Evolutionary conservation across 2,113 vertebrate genomes (phyloP), one percentile per base, ranked within the genome.

Genomic region (Oreocharis arfaki): DNA sequence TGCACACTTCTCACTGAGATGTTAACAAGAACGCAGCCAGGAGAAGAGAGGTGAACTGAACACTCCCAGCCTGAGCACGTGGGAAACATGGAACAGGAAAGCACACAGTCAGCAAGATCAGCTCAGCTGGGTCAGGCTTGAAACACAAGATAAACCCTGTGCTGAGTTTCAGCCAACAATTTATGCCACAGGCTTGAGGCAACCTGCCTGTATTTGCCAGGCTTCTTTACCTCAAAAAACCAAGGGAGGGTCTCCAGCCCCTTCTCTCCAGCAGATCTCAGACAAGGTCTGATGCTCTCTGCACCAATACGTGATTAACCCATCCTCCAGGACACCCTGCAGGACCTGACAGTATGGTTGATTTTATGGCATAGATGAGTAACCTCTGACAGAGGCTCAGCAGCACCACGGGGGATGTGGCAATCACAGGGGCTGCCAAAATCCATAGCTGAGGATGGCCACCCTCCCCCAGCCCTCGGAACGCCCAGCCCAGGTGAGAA

Each of bases 261-360:
- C n/a, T 76, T 84, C 53, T 42, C 42, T 71, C 13, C 55, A 63
- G 39, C 60, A 84, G 56, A 46, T 28, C n/a, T 69, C 59, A 57
- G 63, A 26, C 33, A 56, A 55, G 10, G 60, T 21, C 60, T 47
- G 57, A 60, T 33, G 60, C 24, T 44, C 35, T 81, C 21, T 59
- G 27, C 53, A 50, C 46, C 24, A 52, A 52, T 0, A 56, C 0
- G 0, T 6, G 52, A 60, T 0, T 2, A 2, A 39, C 57, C 21
- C 30, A 30, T 30, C 30, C 44, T 59, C 11, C 41, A 60, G 60
- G 37, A 59, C 42, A 59, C 15, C 37, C 50, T 84, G 33, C 55
- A 79, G 63, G 37, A 65, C 47, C 46, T 41, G 33, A 33, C 10
- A 57, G 20, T 13, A 27, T 11, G 55, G 28, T 8, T 77, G n/a